phyloP scores from a whole-genome alignment of 2,888 invertebrate genomes.

The Phorcus lineatus region DNA sequence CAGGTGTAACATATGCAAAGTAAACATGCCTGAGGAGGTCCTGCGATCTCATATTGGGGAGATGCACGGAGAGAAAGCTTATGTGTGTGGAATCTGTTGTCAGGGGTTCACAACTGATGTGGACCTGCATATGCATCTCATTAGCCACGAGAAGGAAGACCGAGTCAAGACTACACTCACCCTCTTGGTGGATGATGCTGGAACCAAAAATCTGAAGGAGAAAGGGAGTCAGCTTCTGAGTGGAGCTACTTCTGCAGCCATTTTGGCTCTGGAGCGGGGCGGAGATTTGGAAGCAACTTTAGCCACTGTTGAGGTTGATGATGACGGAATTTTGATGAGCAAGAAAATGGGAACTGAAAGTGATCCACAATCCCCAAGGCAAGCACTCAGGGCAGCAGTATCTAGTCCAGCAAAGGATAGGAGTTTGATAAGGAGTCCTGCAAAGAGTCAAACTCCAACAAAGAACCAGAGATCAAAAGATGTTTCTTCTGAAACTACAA shows the following conservation, averaged over 20 bases:
- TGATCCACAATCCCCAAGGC: too few species aligned
- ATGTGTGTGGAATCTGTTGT: not conserved
- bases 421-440: too few species aligned
- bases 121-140: conserved; percentile 4
- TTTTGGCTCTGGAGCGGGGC: not conserved
- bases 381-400: too few species aligned
- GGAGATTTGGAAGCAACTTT: not conserved
- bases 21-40: not conserved
- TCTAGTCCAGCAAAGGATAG: too few species aligned
- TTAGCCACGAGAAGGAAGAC: not conserved
- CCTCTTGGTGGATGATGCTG: not conserved
- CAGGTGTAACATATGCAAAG: not conserved
- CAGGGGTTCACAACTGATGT: not conserved
- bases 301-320: not conserved
- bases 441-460: too few species aligned
- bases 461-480: too few species aligned
- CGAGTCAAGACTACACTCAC: not conserved
- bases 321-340: not conserved
- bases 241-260: not conserved
- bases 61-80: not conserved
- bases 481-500: too few species aligned
- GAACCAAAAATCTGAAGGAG: not conserved
- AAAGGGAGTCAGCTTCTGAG: not conserved
- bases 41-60: not conserved
- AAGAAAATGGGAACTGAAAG: too few species aligned